Base-by-base conservation (phyloP, 2,888 invertebrate genomes). In the Watsonalla binaria region DNA sequence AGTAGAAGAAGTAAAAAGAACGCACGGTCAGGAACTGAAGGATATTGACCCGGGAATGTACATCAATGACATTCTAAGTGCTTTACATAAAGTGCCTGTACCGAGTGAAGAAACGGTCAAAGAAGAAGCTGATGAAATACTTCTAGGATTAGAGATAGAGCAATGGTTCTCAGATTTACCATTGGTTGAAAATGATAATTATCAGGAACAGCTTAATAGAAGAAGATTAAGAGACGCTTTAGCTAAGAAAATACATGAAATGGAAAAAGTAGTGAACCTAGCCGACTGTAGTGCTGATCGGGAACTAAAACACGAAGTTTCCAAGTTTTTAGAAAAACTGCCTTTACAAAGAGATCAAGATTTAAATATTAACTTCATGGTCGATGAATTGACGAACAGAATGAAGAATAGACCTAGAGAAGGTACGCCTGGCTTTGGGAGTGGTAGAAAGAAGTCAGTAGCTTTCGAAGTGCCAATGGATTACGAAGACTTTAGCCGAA, bases 131-230 rank as follows among this genome's bases (percentile, higher is more conserved):
- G 75, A 81, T 58, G 76, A 80, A 60, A 79, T 86, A 51, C 55
- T 82, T 14, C 54, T 87, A 14, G 73, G 71, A 6, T 54, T 72
- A 0, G 87, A 86, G 65, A 69, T 88, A 4, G 81, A 82, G 33
- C 71, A 80, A 35, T 88, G 87, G 87, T 72, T 79, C 58, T 58
- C 63, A n/a, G 79, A 82, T 51, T 60, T 87, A 45, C 82, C 84
- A 2, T 39, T 80, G 14, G 34, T 66, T 13, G 53, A 61, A 56
- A 64, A 68, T 35, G 54, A 70, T 15, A 58, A 68, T 14, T n/a
- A 56, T 5, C 39, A 54, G n/a, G 69, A 74, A 33, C 60, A 62
- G 24, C 51, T 75, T 33, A 67, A 73, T 47, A 75, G 67, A 52
- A 72, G 62, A 37, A 70, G 66, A 51, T 57, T 74, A 35, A 71